phyloP scores from a whole-genome alignment of 2,888 invertebrate species.

The Onthophagus sagittarius region DNA sequence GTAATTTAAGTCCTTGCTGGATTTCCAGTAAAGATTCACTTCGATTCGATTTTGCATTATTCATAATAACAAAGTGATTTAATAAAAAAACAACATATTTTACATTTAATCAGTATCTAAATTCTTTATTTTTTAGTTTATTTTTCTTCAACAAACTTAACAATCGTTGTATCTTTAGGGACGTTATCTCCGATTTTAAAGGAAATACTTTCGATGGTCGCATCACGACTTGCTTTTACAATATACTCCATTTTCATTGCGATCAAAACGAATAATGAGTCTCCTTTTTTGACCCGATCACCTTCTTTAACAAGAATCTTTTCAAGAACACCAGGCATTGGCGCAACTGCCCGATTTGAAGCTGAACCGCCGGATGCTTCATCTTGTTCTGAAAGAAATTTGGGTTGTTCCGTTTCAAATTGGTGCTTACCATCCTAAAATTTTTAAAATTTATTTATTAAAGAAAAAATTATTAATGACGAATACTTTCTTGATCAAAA shows the following conservation, averaged over 20 bases:
- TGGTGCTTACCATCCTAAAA: conserved; percentile 65
- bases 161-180: conserved; percentile 66
- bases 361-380: conserved; percentile 36
- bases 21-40: neutral
- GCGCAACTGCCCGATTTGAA: conserved; percentile 66
- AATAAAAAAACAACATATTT: neutral
- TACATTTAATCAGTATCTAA: too few relatives aligned
- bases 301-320: conserved; percentile 81
- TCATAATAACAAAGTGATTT: neutral
- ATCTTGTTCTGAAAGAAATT: conserved; percentile 52
- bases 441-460: neutral
- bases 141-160: conserved; percentile 53
- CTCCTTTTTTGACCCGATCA: conserved; percentile 79
- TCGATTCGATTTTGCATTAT: neutral
- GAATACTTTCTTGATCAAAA: conserved; percentile 56
- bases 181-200: conserved; percentile 79
- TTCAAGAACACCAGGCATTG: conserved; percentile 96
- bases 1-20: neutral
- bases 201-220: conserved; percentile 67
- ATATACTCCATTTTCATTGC: conserved; percentile 99
- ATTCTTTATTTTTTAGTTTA: conserved; percentile 1
- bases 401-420: conserved; percentile 59
- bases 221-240: conserved; percentile 78
- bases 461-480: conserved; percentile 2
- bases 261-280: conserved; percentile 88